phyloP scores from a whole-genome alignment of 1,140 invertebrate genomes.

The Drosophila guanche region DNA sequence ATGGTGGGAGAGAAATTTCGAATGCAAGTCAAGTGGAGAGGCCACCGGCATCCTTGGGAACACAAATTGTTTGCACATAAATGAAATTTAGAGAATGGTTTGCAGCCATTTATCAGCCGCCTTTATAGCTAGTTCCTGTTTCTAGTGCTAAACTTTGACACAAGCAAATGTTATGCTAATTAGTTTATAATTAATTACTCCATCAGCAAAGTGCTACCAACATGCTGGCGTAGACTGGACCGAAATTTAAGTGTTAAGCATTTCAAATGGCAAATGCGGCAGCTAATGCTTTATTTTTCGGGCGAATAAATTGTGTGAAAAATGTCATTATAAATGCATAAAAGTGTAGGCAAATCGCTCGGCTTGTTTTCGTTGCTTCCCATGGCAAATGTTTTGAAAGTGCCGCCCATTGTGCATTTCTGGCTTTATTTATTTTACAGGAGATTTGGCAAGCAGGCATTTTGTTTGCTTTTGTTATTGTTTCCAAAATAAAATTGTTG shows the following conservation, averaged over 20 bases:
- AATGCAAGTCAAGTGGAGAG: conserved; percentile 10
- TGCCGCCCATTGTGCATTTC: conserved; percentile 51
- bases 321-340: conserved; percentile 68
- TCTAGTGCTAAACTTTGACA: conserved; percentile 19
- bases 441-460: conserved; percentile 43
- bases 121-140: conserved; percentile 27
- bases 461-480: conserved; percentile 20
- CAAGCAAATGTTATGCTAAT: conserved; percentile 40
- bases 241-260: conserved; percentile 68
- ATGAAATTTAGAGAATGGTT: too few species aligned
- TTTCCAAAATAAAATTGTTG: conserved; percentile 12
- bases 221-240: conserved; percentile 29
- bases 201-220: conserved; percentile 25
- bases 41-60: conserved; percentile 34
- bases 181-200: conserved; percentile 23
- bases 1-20: conserved; percentile 46
- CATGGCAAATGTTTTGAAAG: conserved; percentile 64
- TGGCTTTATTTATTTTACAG: conserved; percentile 40
- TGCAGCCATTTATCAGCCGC: background rate
- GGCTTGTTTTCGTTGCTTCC: conserved; percentile 42
- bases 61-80: background rate
- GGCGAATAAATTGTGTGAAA: conserved; percentile 71
- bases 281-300: conserved; percentile 18
- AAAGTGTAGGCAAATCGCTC: conserved; percentile 38
- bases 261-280: conserved; percentile 42